Conservation (phyloP, 2,888 invertebrate species). For the Strigamia maritima region DNA sequence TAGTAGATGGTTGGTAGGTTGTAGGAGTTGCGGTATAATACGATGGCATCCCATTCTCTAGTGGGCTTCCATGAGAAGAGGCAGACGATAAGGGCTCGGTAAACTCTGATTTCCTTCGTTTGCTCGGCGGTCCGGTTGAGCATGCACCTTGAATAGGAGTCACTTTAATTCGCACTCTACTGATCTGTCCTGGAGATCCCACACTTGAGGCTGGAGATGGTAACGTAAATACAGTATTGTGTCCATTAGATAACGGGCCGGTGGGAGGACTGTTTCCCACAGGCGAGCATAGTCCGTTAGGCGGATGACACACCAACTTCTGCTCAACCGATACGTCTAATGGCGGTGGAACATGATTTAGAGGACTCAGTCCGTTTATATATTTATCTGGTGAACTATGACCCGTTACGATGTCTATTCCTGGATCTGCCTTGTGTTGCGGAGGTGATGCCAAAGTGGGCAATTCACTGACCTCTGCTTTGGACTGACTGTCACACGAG, state of each 20-base stretch:
- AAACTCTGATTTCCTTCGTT: background rate
- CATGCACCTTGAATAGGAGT: background rate
- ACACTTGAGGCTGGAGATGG: slow-evolving; percentile 26
- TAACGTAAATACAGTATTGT: background rate
- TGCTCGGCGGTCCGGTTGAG: slow-evolving; percentile 5
- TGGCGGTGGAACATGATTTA: background rate
- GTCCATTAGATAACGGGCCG: slow-evolving; percentile 34
- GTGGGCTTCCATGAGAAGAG: slow-evolving; percentile 31
- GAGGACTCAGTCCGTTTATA: slow-evolving; percentile 29
- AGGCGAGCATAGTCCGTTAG: slow-evolving; percentile 37
- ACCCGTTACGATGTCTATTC: background rate
- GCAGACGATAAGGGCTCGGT: background rate
- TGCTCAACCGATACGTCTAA: slow-evolving; percentile 1
- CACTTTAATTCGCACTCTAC: background rate
- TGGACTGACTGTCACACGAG: slow-evolving; percentile 37
- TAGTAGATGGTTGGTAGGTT: background rate
- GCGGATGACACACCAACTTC: slow-evolving; percentile 34
- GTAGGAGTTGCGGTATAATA: background rate
- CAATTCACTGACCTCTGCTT: background rate
- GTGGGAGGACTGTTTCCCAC: slow-evolving; percentile 31
- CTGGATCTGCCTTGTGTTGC: background rate
- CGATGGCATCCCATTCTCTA: slow-evolving; percentile 17
- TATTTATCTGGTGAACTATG: slow-evolving; percentile 17
- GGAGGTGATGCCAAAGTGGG: background rate
- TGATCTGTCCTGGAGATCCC: slow-evolving; percentile 17